phyloP scores from a whole-genome alignment of 2,113 vertebrate species.

The Argyrosomus japonicus region DNA sequence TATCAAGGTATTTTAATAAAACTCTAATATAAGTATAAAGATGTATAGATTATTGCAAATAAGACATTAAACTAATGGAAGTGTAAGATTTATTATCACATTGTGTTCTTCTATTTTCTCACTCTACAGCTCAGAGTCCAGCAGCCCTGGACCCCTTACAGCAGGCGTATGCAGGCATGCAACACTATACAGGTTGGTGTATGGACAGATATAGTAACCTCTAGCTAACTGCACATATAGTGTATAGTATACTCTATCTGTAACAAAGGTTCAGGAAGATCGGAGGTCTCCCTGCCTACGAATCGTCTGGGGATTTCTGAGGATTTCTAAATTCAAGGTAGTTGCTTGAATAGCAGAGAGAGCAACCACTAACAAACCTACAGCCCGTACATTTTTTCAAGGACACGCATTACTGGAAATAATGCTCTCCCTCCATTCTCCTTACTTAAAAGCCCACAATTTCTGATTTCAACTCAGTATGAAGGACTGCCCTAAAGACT shows the following conservation, averaged over 20 bases:
- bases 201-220: not conserved
- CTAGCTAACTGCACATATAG: not conserved
- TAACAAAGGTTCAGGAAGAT: not conserved
- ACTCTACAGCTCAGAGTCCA: constrained; percentile 87
- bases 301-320: too few relatives aligned
- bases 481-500: too few relatives aligned
- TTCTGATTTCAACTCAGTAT: too few relatives aligned
- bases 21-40: not conserved
- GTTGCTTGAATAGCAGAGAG: too few relatives aligned
- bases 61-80: not conserved
- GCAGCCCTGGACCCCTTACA: constrained; percentile 89
- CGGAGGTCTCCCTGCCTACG: too few relatives aligned
- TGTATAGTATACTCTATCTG: not conserved
- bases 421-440: too few relatives aligned
- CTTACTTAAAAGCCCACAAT: too few relatives aligned
- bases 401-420: too few relatives aligned
- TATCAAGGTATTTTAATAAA: constrained; percentile 84
- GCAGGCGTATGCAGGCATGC: constrained; percentile 92
- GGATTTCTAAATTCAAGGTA: too few relatives aligned
- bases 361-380: too few relatives aligned
- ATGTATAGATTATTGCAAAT: not conserved
- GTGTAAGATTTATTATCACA: not conserved
- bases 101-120: not conserved
- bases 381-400: too few relatives aligned
- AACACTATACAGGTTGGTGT: constrained; percentile 88